phyloP scores from a whole-genome alignment of 2,888 invertebrate genomes.

The Sphaerophoria taeniata region DNA sequence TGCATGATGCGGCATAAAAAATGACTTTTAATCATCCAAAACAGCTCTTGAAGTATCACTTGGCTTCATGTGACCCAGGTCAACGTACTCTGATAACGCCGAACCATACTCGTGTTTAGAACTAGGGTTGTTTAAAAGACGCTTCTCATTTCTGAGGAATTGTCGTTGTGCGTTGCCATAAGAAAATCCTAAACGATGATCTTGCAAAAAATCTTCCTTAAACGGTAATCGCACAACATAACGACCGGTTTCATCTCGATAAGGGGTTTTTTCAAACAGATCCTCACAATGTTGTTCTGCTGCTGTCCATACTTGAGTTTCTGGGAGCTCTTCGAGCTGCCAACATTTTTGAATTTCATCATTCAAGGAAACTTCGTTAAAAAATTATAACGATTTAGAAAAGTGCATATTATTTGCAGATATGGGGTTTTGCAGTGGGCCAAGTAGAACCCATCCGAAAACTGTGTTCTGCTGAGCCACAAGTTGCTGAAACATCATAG shows the following conservation, averaged over 20 bases:
- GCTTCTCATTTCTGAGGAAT: background rate
- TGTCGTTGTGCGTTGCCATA: background rate
- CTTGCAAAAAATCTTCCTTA: background rate
- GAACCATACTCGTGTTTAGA: background rate
- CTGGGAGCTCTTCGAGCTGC: slow-evolving; percentile 2
- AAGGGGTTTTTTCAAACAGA: background rate
- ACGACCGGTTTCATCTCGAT: background rate
- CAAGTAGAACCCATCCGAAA: slow-evolving; percentile 39
- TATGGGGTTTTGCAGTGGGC: slow-evolving; percentile 18
- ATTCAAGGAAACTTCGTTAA: background rate
- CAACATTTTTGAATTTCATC: slow-evolving; percentile 1
- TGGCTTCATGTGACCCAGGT: background rate
- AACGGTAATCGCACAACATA: slow-evolving; percentile 9
- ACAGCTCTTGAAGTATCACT: background rate
- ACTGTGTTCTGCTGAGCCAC: slow-evolving; percentile 43
- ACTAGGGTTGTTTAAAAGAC: background rate
- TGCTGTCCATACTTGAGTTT: background rate
- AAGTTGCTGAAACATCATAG: background rate
- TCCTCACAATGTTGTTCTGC: slow-evolving; percentile 5
- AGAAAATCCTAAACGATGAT: background rate
- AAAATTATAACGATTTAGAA: background rate
- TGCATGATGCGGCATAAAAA: slow-evolving; percentile 2
- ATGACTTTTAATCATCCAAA: background rate
- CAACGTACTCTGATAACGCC: background rate
- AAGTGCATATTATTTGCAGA: slow-evolving; percentile 7